These are phyloP conservation scores for Lampropteryx suffumata DNA, from an alignment of 2,888 invertebrate genomes.

Conservation along the genomic window DNA sequence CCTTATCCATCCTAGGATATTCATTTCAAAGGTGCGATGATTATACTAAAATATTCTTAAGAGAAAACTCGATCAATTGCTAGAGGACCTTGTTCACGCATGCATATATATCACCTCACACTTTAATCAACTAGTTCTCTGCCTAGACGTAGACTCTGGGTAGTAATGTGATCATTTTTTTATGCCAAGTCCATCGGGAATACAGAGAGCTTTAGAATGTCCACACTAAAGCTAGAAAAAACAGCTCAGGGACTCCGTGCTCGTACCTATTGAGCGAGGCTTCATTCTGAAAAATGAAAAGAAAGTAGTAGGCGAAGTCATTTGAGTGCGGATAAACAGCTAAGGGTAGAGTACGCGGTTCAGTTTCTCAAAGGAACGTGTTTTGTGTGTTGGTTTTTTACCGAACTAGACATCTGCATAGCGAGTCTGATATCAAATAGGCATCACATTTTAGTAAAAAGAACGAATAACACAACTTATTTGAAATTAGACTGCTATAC, in stretches of 20 bases:
- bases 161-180: conserved; percentile 11
- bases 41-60: background rate
- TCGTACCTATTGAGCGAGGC: conserved; percentile 2
- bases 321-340: conserved; percentile 6
- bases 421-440: background rate
- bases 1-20: conserved; percentile 7
- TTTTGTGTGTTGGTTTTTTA: background rate
- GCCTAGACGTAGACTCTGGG: background rate
- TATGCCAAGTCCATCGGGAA: conserved; percentile 11
- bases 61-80: background rate
- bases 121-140: no score
- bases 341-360: background rate
- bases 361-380: background rate
- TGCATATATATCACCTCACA: no score
- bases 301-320: conserved; percentile 1
- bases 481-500: no score
- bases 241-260: conserved; percentile 9
- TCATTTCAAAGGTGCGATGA: background rate
- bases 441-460: no score
- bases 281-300: conserved; percentile 15
- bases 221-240: conserved; percentile 17
- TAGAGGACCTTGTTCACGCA: background rate
- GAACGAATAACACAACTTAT: no score
- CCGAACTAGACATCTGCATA: conserved; percentile 1
- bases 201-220: conserved; percentile 19